Base-by-base conservation (phyloP, 37 sponge, comb jelly and placozoan species). In the Lycopodina hypogea region DNA sequence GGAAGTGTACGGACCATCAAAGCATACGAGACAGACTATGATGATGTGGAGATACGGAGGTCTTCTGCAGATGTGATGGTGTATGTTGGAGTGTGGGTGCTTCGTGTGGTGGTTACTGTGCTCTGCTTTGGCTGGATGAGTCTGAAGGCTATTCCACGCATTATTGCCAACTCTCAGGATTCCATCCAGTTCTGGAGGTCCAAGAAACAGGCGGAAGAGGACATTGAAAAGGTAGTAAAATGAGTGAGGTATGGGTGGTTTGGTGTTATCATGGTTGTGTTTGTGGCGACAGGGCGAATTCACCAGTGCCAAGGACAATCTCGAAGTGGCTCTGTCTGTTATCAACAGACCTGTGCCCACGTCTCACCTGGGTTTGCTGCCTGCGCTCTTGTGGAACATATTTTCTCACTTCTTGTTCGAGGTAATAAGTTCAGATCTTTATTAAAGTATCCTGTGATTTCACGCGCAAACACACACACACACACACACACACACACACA, bases 71-170 rank as follows among this genome's bases (percentile, higher is more conserved):
- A 45, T 41, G 50, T n/a, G 4, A 42, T 65, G 24, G 42, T 77
- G 40, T 82, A 51, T 24, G 29, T 29, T n/a, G 42, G 63, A 36
- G 28, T 84, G 26, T 88, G 83, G 84, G 66, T 11, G 19, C 68
- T 84, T 57, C 36, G 85, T 52, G 36, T 84, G 39, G 21, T 84
- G 12, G 48, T 84, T 42, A 85, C 88, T 30, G 78, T 72, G 24
- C 57, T 87, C 36, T 84, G 85, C 56, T 79, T 88, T 37, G 93
- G 93, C 9, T 72, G 78, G 69, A 40, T 88, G 58, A 79, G 73
- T 32, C 29, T 84, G 17, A 67, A 72, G 38, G 80, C 93, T 4
- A 77, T 81, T 35, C 81, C 82, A 29, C 59, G 32, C 8, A 24
- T 59, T 42, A 55, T 34, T 1, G 36, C 75, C 50, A 67, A 79